Base-by-base conservation (phyloP, 2,888 invertebrate genomes). In the Apotomis turbidana region DNA sequence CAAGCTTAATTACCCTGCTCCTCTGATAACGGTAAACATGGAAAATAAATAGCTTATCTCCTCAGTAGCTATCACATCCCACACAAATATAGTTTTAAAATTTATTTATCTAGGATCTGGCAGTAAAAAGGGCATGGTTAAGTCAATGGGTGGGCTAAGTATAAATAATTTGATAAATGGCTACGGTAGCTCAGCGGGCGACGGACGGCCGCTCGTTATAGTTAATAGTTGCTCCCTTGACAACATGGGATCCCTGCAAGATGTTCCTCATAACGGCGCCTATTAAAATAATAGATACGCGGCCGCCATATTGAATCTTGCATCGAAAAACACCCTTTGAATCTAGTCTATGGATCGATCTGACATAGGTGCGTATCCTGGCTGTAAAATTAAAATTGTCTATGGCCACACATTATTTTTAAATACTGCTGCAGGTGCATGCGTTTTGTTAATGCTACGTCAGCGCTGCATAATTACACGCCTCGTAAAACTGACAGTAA, bases 81-180 rank as follows among this genome's bases (percentile, higher is more conserved):
- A 59, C 15, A 41, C 54, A 58, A 27, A 41, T 70, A 44, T 59
- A 51, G 38, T 51, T 64, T 59, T 57, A 52, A 59, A 15, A 49
- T 57, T 64, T 63, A 57, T 70, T 64, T 64, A 52, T 70, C 51
- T 66, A 54, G 12, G 36, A 36, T 71, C 46, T 10, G 51, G 13
- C 36, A 27, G 51, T 69, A 69, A 69, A 68, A 73, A 54, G 69
- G 58, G 60, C 64, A 73, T 73, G 63, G 73, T 67, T 68, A 70
- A 66, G 63, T 69, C 71, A 68, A 70, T 75, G 74, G 75, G 75
- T 74, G 75, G 74, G 74, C 74, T 51, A 81, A 83, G 82, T 85
- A 87, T 88, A 86, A 87, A 88, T 90, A 90, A 89, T 89, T 87
- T 90, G 90, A 90, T 88, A 88, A 87, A 89, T 85, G 85, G 80